Evolutionary conservation across 2,888 invertebrate species (phyloP).

Genomic region (Galeruca laticollis): DNA sequence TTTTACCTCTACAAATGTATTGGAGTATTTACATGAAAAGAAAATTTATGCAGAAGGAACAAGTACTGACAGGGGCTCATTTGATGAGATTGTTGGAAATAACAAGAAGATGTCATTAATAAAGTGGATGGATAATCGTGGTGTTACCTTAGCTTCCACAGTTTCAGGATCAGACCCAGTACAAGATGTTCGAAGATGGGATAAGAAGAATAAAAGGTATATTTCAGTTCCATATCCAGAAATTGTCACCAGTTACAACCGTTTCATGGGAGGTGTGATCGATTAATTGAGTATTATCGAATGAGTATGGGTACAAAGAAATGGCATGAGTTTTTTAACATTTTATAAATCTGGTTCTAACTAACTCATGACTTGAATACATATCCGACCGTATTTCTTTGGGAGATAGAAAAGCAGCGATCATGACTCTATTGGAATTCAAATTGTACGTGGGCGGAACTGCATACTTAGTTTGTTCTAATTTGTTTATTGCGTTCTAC

Average conservation of each 20-base stretch:
- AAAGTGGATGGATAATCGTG: not conserved
- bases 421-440: not conserved
- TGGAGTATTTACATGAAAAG: not conserved
- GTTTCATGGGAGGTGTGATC: not conserved
- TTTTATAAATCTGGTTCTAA: not conserved
- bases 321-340: not conserved
- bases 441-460: not conserved
- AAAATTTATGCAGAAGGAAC: not conserved
- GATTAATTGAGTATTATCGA: not conserved
- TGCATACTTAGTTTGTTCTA: not conserved
- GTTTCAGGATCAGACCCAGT: not conserved
- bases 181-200: not conserved
- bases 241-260: no score
- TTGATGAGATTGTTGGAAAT: not conserved
- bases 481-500: not conserved
- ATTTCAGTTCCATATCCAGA: not conserved
- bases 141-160: not conserved
- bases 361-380: not conserved
- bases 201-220: not conserved
- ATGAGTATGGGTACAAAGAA: not conserved
- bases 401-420: conserved; percentile 1
- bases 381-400: not conserved
- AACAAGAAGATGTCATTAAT: not conserved
- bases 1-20: not conserved
- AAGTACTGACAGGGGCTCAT: not conserved